Conservation (phyloP, 2,888 invertebrate genomes). For the Sericinus montela region DNA sequence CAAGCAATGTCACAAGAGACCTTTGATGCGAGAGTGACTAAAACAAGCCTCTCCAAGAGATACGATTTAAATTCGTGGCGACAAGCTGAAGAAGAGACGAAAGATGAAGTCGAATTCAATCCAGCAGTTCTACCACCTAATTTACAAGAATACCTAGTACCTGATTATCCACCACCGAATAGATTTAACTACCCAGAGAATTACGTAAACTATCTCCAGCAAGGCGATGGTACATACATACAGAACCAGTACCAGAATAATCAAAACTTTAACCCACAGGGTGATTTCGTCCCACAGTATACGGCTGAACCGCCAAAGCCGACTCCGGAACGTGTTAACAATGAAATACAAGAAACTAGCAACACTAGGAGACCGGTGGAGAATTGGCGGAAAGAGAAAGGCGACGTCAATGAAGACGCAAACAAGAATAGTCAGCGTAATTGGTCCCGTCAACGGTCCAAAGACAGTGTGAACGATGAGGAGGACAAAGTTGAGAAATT, state of each 20-base stretch:
- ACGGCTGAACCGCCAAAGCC: constrained; percentile 23
- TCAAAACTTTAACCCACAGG: constrained; percentile 43
- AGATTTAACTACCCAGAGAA: constrained; percentile 39
- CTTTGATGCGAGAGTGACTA: constrained; percentile 59
- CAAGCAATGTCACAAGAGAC: constrained; percentile 48
- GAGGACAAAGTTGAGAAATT: constrained; percentile 38
- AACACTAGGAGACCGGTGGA: constrained; percentile 44
- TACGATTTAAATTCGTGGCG: constrained; percentile 70
- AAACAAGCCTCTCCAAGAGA: constrained; percentile 50
- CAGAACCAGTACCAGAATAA: constrained; percentile 50
- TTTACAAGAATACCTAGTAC: constrained; percentile 32
- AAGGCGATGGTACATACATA: constrained; percentile 64
- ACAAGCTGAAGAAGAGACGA: constrained; percentile 54
- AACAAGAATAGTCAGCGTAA: constrained; percentile 50
- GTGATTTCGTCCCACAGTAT: constrained; percentile 42
- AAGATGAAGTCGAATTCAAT: constrained; percentile 51
- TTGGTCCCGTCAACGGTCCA: constrained; percentile 57
- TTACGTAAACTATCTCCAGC: constrained; percentile 53
- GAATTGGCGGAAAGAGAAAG: constrained; percentile 63
- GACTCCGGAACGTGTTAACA: constrained; percentile 50
- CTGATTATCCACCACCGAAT: constrained; percentile 49
- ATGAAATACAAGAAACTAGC: constrained; percentile 52
- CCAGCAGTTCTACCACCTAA: constrained; percentile 54
- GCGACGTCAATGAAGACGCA: constrained; percentile 43
- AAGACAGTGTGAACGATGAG: constrained; percentile 51